These are phyloP conservation scores for Campaea margaritaria DNA, from an alignment of 2,888 invertebrate genomes.

Conservation along the genomic window DNA sequence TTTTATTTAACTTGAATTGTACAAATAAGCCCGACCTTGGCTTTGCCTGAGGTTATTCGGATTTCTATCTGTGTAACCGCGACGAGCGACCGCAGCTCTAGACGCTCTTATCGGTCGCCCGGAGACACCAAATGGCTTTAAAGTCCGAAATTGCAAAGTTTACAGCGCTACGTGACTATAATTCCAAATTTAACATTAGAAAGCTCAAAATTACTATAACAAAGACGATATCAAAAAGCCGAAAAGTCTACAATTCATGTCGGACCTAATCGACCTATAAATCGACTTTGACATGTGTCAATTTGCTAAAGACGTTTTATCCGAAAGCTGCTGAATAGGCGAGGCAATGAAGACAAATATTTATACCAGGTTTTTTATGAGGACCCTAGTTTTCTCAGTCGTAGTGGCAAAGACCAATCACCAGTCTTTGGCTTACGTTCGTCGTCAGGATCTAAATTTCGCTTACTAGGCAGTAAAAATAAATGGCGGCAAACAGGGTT, in stretches of 20 bases:
- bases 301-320: constrained; percentile 18
- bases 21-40: constrained; percentile 40
- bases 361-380: constrained; percentile 24
- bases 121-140: constrained; percentile 53
- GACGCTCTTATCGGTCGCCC: constrained; percentile 44
- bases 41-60: constrained; percentile 37
- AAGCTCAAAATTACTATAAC: constrained; percentile 21
- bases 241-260: constrained; percentile 10
- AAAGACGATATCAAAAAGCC: constrained; percentile 14
- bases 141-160: constrained; percentile 55
- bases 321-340: constrained; percentile 9
- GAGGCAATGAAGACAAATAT: constrained; percentile 23
- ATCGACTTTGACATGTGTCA: constrained; percentile 20
- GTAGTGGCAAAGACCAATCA: constrained; percentile 38
- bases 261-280: constrained; percentile 17
- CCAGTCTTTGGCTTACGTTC: constrained; percentile 32
- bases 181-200: constrained; percentile 40
- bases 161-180: constrained; percentile 49
- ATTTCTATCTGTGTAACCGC: constrained; percentile 41
- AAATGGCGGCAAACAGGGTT: constrained; percentile 63
- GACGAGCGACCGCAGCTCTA: constrained; percentile 34
- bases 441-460: constrained; percentile 52
- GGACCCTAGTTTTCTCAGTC: constrained; percentile 30
- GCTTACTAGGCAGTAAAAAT: constrained; percentile 67
- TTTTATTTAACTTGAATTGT: constrained; percentile 31